Base-by-base conservation (phyloP, 2,113 vertebrate genomes). In the Gorsachius goisagi region DNA sequence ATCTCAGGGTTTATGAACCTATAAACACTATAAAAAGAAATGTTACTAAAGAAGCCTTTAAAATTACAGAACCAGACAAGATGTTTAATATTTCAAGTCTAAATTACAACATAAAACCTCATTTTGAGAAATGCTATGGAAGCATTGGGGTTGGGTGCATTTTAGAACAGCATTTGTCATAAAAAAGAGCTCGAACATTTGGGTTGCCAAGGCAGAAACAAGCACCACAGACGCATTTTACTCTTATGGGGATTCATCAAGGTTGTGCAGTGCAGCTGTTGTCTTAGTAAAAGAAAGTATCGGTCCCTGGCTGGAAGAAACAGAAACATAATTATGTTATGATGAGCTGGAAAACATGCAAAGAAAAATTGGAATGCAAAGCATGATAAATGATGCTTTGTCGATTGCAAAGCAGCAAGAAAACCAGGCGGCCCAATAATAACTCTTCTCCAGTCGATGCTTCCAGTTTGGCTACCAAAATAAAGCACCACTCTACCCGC, bases 261-360 rank as follows among this genome's bases (percentile, higher is more conserved):
- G 97, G 98, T 97, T 98, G 92, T 95, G 94, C 85, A 93, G 92
- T 97, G 88, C 97, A 98, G 97, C 97, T 97, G 97, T 94, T 97
- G 96, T 96, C 95, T 96, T 93, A 68, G 81, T 58, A 95, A 97
- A 97, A 96, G 92, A 96, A 97, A 98, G 95, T 89, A 93, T 92
- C 59, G 0, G 96, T 88, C 95, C 94, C 95, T 97, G 97, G 95
- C 95, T 97, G 95, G 89, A 91, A 96, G 93, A 97, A 97, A 83
- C 62, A 94, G 92, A 90, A 96, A 95, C 32, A 35, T 96, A 97
- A 98, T 98, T 98, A 97, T 95, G 95, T 97, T 97, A 96, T 97
- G 97, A 98, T 97, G 97, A 97, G 96, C 97, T 97, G 93, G 95
- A 96, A 95, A 94, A 94, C 75, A 93, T 82, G 95, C 94, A 97